Evolutionary conservation across 2,113 vertebrate genomes (phyloP).

Genomic region (Monopterus albus): DNA sequence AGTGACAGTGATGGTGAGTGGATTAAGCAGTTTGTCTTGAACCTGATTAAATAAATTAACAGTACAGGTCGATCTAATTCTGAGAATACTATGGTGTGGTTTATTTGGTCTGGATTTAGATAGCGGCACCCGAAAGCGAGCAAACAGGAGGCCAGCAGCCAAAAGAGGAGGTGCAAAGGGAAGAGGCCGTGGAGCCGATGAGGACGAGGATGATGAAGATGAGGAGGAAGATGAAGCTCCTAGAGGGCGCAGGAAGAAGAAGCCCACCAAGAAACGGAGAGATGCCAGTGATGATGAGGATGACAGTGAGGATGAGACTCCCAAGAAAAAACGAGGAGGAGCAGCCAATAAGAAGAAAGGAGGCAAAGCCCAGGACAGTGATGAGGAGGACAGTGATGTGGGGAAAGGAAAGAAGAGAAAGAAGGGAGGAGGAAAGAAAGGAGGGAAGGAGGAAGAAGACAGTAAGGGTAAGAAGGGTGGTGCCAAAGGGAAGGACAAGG

Average conservation of each 20-base stretch:
- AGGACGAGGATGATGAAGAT: slow-evolving; percentile 79
- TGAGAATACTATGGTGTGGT: not conserved
- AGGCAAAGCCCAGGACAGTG: slow-evolving; percentile 64
- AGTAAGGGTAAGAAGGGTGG: slow-evolving; percentile 68
- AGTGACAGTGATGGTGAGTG: slow-evolving; percentile 86
- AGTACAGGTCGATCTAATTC: no score
- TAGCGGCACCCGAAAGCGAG: slow-evolving; percentile 44
- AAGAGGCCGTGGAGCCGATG: slow-evolving; percentile 58
- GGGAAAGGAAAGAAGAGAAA: slow-evolving; percentile 65
- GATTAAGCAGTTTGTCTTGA: not conserved
- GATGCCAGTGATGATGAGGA: slow-evolving; percentile 55
- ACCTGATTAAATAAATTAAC: not conserved
- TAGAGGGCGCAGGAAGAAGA: slow-evolving; percentile 67
- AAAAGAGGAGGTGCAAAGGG: slow-evolving; percentile 64
- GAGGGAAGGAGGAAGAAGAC: slow-evolving; percentile 70
- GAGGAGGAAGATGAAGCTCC: slow-evolving; percentile 76
- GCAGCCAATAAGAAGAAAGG: slow-evolving; percentile 68
- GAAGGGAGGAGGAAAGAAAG: slow-evolving; percentile 73
- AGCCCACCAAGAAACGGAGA: slow-evolving; percentile 47
- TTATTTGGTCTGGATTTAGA: slow-evolving; percentile 54
- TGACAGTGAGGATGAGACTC: slow-evolving; percentile 74
- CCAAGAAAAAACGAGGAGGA: slow-evolving; percentile 57
- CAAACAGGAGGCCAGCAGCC: slow-evolving; percentile 64
- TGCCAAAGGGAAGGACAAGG: slow-evolving; percentile 73
- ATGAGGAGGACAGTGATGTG: slow-evolving; percentile 65